A percentile compares a stretch with the other conserved stretches of the same genome.
phyloP scores from a whole-genome alignment of 2,113 vertebrate genomes.

The Onychostruthus taczanowskii region DNA sequence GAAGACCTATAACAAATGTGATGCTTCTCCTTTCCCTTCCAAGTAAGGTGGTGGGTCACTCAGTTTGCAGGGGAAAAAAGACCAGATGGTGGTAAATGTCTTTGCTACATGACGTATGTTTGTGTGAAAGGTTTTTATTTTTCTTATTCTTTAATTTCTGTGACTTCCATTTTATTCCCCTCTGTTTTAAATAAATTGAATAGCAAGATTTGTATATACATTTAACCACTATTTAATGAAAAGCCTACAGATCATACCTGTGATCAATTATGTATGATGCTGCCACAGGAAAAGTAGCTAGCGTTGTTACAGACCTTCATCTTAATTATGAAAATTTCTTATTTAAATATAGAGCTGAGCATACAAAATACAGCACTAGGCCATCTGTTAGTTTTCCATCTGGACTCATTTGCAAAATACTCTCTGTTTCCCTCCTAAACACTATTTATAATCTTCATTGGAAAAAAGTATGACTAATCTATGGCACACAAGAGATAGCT shows the following conservation, averaged over 20 bases:
- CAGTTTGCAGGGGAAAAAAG: constrained; percentile 18
- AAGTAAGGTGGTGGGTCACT: background rate
- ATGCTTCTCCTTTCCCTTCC: background rate
- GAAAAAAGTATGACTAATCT: constrained; percentile 79
- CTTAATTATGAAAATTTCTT: constrained; percentile 82
- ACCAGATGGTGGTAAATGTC: constrained; percentile 40
- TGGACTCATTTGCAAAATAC: constrained; percentile 82
- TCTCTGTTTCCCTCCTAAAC: constrained; percentile 60
- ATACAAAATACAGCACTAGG: constrained; percentile 75
- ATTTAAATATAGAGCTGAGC: constrained; percentile 80
- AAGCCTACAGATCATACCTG: constrained; percentile 64
- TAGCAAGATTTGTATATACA: constrained; percentile 56
- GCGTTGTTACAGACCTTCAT: constrained; percentile 73
- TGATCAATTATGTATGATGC: constrained; percentile 46
- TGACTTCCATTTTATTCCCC: constrained; percentile 47
- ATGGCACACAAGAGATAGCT: constrained; percentile 66
- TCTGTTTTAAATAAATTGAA: constrained; percentile 36
- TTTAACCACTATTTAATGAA: constrained; percentile 63
- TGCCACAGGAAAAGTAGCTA: constrained; percentile 70
- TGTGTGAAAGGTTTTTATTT: constrained; percentile 35
- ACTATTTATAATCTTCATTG: constrained; percentile 79
- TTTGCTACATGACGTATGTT: constrained; percentile 33
- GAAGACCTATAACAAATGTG: background rate
- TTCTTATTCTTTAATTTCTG: constrained; percentile 3
- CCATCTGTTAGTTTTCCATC: constrained; percentile 85